These are phyloP conservation scores for Drosophila murphyi DNA, from an alignment of 1,140 invertebrate species.

Conservation along the genomic window DNA sequence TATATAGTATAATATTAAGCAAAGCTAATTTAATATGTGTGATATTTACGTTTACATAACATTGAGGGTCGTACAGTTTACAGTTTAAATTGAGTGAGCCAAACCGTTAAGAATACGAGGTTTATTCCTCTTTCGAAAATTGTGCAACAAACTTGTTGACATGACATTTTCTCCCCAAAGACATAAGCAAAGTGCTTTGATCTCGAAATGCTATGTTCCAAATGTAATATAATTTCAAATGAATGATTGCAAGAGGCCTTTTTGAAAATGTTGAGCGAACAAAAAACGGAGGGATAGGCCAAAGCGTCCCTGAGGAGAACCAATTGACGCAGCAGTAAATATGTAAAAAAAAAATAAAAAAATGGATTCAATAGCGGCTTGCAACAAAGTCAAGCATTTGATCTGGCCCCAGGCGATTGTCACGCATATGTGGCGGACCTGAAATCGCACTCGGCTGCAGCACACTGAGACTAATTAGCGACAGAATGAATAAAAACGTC, in stretches of 20 bases:
- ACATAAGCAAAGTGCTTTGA: conserved; percentile 32
- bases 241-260: not conserved
- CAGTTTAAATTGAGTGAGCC: not conserved
- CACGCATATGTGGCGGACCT: conserved; percentile 34
- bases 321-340: not conserved
- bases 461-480: conserved; percentile 65
- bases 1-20: not conserved
- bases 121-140: not conserved
- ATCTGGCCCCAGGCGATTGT: conserved; percentile 66
- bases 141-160: not conserved
- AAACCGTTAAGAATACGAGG: not conserved
- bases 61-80: not conserved
- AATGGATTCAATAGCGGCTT: not conserved
- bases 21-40: not conserved
- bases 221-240: conserved; percentile 17
- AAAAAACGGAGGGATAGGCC: not conserved
- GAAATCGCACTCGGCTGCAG: conserved; percentile 20
- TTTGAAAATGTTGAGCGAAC: not conserved
- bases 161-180: not conserved
- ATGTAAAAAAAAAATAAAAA: conserved; percentile 3
- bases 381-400: conserved; percentile 58
- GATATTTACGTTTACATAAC: not conserved
- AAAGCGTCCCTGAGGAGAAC: conserved; percentile 30
- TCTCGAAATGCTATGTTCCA: conserved; percentile 13
- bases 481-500: conserved; percentile 18